Evolutionary conservation across 30 jellyfish, hydroid and myxozoan genomes (phyloP).

Genomic region (Turritopsis dohrnii): DNA sequence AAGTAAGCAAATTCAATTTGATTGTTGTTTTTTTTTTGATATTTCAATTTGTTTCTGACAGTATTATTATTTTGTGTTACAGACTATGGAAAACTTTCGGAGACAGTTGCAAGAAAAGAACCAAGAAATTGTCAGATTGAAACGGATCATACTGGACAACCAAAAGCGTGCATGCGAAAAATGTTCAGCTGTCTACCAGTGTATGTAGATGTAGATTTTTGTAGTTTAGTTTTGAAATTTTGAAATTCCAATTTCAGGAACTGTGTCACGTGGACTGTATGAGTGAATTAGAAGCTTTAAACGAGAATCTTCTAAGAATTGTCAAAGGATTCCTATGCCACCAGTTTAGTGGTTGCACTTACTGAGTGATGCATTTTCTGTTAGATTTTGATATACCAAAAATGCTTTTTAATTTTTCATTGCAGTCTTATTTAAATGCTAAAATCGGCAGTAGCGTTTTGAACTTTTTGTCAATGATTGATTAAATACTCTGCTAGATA

Average conservation of each 20-base stretch:
- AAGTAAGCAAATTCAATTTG: background rate
- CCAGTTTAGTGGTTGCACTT: no score
- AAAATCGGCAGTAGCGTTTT: no score
- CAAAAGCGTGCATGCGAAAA: background rate
- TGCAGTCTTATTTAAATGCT: no score
- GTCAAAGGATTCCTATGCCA: no score
- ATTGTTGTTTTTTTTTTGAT: background rate
- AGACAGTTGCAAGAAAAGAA: background rate
- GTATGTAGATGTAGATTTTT: background rate
- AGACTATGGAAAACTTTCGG: slow-evolving; percentile 8
- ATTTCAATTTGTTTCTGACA: background rate
- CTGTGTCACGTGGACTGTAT: background rate
- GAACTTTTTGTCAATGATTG: no score
- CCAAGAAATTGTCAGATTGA: background rate
- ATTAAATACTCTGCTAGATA: no score
- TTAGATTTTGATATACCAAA: no score
- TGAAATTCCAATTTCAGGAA: background rate
- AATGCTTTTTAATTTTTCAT: no score
- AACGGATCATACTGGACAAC: background rate
- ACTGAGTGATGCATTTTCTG: no score
- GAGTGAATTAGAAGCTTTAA: no score
- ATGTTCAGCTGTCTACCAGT: background rate
- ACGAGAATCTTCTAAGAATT: no score
- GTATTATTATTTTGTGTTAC: background rate
- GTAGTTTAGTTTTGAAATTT: background rate